Base-by-base conservation (phyloP, 2,113 vertebrate species). In the Serilophus lunatus region DNA sequence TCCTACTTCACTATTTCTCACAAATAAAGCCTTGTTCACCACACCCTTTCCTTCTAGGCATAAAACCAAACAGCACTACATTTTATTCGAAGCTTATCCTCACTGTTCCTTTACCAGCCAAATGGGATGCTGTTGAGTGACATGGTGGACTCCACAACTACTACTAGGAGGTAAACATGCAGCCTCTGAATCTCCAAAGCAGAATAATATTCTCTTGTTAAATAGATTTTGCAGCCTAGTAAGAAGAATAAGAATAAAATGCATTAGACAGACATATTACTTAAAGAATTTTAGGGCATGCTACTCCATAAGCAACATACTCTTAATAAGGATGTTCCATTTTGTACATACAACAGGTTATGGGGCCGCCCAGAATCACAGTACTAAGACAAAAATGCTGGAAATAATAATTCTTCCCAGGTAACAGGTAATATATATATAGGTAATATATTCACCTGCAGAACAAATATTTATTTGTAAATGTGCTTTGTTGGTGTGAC, bases 391-490 rank as follows among this genome's bases (percentile, higher is more conserved):
- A 7, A 2, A 90, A 88, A 77, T 49, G 35, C 79, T 95, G 82
- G 71, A 83, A 93, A 60, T 65, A 47, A 77, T 94, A 47, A 40
- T 78, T 64, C 57, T 81, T 94, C 90, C 68, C 63, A 91, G 69
- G 64, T 71, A n/a, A n/a, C n/a, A 93, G 85, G 47, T 65, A 93
- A 91, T 70, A n/a, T n/a, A n/a, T n/a, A n/a, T n/a, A n/a, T 71
- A 93, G 85, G 47, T 65, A 93, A 91, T 70, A 60, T 57, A 72
- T 75, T 85, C 0, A 0, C 54, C 49, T 53, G 51, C 49, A 77
- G 85, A 90, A 92, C 50, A 95, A 92, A 88, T 93, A 82, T 77
- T 91, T 93, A 71, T 87, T 92, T 94, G 84, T 65, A 78, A 83
- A 90, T 75, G 56, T 53, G 38, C 47, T 80, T 90, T 94, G 75